These are phyloP conservation scores for Torymus texanus DNA, from an alignment of 2,888 invertebrate genomes.

Conservation along the genomic window DNA sequence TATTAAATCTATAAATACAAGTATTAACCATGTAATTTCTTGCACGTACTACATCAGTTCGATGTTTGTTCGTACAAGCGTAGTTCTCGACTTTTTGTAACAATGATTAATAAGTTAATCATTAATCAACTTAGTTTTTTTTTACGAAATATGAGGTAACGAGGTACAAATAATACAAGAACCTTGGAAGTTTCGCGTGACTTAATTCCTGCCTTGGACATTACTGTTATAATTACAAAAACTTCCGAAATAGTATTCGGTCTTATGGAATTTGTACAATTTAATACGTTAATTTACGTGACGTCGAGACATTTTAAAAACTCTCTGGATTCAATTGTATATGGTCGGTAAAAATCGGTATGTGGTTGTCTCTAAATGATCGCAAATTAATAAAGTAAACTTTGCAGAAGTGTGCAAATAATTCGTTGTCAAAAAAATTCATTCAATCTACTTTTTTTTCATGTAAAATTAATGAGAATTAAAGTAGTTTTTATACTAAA, in stretches of 20 bases:
- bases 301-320: constrained; percentile 46
- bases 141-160: constrained; percentile 51
- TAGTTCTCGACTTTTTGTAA: constrained; percentile 32
- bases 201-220: constrained; percentile 19
- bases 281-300: constrained; percentile 31
- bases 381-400: constrained; percentile 8
- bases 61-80: constrained; percentile 19
- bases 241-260: constrained; percentile 11
- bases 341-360: constrained; percentile 24
- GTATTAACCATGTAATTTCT: constrained; percentile 52
- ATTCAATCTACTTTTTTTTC: background rate
- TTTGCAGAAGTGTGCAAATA: constrained; percentile 5
- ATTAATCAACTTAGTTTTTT: constrained; percentile 39
- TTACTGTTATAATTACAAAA: constrained; percentile 20
- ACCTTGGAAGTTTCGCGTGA: constrained; percentile 37
- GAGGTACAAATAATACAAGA: constrained; percentile 50
- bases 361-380: constrained; percentile 10
- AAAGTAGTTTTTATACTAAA: constrained; percentile 19
- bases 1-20: constrained; percentile 68
- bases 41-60: constrained; percentile 33
- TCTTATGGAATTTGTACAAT: constrained; percentile 46
- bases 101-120: constrained; percentile 53
- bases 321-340: background rate
- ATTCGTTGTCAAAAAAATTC: background rate
- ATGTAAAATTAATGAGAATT: constrained; percentile 37